Conservation (phyloP, 2,797 vertebrate species). For the Siniperca scherzeri region DNA sequence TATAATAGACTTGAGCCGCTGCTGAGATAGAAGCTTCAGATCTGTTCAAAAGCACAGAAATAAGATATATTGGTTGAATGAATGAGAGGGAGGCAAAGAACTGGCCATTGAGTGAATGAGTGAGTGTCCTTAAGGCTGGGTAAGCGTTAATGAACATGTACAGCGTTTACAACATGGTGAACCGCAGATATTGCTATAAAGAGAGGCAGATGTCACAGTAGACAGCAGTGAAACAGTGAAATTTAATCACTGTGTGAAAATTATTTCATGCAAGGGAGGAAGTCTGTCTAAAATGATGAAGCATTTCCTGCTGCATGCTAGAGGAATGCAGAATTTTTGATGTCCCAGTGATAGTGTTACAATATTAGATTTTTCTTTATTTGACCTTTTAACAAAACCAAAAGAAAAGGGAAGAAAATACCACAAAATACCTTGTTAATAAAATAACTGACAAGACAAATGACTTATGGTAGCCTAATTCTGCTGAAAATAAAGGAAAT, state of each 20-base stretch:
- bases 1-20: conserved; percentile 43
- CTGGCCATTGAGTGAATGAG: conserved; percentile 27
- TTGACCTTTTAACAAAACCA: neutral
- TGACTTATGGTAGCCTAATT: no score
- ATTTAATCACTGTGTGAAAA: conserved; percentile 1
- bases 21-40: conserved; percentile 44
- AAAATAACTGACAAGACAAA: neutral
- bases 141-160: neutral
- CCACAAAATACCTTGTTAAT: neutral
- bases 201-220: neutral
- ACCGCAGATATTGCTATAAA: neutral
- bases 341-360: neutral
- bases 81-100: conserved; percentile 26
- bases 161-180: neutral
- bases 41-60: conserved; percentile 42
- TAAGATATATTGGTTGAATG: conserved; percentile 30
- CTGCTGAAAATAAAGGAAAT: neutral
- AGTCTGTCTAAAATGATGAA: neutral
- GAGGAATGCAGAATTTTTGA: neutral
- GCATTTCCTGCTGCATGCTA: conserved; percentile 7
- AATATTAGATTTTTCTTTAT: neutral
- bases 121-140: neutral
- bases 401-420: neutral
- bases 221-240: neutral
- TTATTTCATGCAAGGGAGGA: conserved; percentile 5